Base-by-base conservation (phyloP, 1,140 invertebrate species). In the Andrena cerasifolii region DNA sequence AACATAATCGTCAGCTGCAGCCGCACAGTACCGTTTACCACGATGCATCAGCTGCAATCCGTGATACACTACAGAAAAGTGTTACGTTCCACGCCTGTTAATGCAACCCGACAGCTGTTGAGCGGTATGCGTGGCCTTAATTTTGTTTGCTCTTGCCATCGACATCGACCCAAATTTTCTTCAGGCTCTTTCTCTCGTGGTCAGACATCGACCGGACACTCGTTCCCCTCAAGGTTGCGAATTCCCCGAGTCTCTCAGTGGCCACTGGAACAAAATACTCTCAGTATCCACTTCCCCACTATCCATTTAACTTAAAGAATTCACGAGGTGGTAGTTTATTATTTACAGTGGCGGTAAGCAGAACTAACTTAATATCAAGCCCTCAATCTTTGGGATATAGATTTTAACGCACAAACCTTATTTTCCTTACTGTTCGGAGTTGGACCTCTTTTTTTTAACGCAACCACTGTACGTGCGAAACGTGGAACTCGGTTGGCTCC, bases 111-210 rank as follows among this genome's bases (percentile, higher is more conserved):
- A 71, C 75, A 77, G 75, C 54, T 77, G 75, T 40, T 49, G 54
- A 6, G 7, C 43, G 31, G 31, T 43, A 33, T 51, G 49, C 45
- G 31, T 24, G 53, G 8, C 62, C 72, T 75, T 68, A 75, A 75
- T 75, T 68, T 58, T 53, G 12, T 14, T 78, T 31, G 26, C 61
- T 78, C 67, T 66, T 61, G 28, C 36, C 28, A 24, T 45, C 45
- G 26, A 26, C 47, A n/a, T 31, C 51, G 73, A 80, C 61, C 75
- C 76, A 72, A 68, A 80, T 78, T 80, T 80, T 47, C 28, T 16
- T 8, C 14, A 2, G 4, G 0, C 61, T 12, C 53, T 21, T 53
- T 59, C 51, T 31, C 40, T 28, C 28, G 21, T 18, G 54, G 18
- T 36, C 28, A 21, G 36, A 36, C 49, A 24, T 28, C 31, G 1